Conservation (phyloP, 2,797 vertebrate species). For the Siniperca undulata region DNA sequence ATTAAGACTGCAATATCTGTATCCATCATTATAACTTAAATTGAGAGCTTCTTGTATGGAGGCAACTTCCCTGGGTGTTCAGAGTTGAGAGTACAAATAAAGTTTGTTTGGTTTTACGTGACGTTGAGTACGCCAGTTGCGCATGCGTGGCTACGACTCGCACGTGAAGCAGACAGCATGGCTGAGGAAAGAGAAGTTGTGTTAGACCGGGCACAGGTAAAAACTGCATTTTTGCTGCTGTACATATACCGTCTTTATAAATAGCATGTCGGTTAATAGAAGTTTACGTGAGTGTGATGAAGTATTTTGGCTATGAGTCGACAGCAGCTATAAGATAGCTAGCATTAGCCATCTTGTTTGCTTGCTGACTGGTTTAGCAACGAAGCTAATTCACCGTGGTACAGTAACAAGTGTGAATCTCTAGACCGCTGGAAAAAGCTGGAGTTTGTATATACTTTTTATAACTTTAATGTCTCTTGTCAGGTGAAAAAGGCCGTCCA, state of each 20-base stretch:
- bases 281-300: fast-evolving
- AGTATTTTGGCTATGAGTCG: fast-evolving
- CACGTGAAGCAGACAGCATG: constrained; percentile 81
- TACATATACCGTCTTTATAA: fast-evolving
- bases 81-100: constrained; percentile 47
- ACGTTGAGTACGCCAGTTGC: background rate
- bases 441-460: background rate
- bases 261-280: fast-evolving
- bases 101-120: constrained; percentile 51
- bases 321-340: background rate
- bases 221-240: fast-evolving
- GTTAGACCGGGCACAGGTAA: constrained; percentile 80
- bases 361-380: constrained; percentile 17
- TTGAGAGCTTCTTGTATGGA: background rate
- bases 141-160: constrained; percentile 54
- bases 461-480: background rate
- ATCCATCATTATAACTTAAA: background rate
- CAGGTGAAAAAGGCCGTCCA: constrained; percentile 89
- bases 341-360: constrained; percentile 1
- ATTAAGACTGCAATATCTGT: background rate
- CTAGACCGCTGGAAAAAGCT: fast-evolving
- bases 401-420: fast-evolving
- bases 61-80: background rate
- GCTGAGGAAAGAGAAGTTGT: constrained; percentile 39
- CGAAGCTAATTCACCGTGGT: constrained; percentile 29